phyloP scores from a whole-genome alignment of 1,140 invertebrate species.

The Drosophila bipectinata region DNA sequence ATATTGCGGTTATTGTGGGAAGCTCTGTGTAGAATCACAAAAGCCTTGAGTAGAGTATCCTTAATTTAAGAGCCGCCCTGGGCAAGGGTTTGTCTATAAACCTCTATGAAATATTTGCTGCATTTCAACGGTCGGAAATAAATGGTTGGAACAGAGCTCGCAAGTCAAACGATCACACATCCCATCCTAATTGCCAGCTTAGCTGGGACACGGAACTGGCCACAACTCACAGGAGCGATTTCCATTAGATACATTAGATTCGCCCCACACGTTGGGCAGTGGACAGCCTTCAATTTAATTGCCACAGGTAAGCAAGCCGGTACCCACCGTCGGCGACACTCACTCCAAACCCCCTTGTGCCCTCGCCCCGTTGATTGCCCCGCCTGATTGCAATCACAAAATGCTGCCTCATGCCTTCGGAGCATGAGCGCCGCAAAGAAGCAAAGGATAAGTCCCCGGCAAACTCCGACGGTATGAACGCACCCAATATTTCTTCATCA shows the following conservation, averaged over 20 bases:
- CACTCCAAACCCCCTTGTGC: constrained; percentile 17
- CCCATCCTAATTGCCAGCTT: constrained; percentile 42
- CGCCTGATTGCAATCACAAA: constrained; percentile 59
- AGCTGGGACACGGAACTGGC: constrained; percentile 18
- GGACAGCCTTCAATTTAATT: constrained; percentile 51
- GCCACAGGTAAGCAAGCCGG: constrained; percentile 47
- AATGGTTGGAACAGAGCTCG: not conserved
- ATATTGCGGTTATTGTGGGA: not conserved
- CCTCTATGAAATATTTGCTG: constrained; percentile 5
- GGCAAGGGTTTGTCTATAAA: not conserved
- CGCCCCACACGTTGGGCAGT: not conserved
- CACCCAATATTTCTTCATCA: constrained; percentile 80
- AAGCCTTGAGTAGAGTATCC: not conserved
- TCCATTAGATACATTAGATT: constrained; percentile 42
- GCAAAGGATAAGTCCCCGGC: constrained; percentile 28
- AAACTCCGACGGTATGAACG: constrained; percentile 28
- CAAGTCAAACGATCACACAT: constrained; percentile 28
- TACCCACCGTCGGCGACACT: constrained; percentile 42
- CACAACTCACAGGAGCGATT: constrained; percentile 40
- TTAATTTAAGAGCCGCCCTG: not conserved
- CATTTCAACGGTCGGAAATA: not conserved
- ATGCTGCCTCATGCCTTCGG: constrained; percentile 63
- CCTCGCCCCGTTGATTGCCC: not conserved
- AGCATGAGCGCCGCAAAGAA: constrained; percentile 11
- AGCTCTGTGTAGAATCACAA: not conserved